Evolutionary conservation across 2,888 invertebrate species (phyloP).

Genomic region (Drosophila rellima): DNA sequence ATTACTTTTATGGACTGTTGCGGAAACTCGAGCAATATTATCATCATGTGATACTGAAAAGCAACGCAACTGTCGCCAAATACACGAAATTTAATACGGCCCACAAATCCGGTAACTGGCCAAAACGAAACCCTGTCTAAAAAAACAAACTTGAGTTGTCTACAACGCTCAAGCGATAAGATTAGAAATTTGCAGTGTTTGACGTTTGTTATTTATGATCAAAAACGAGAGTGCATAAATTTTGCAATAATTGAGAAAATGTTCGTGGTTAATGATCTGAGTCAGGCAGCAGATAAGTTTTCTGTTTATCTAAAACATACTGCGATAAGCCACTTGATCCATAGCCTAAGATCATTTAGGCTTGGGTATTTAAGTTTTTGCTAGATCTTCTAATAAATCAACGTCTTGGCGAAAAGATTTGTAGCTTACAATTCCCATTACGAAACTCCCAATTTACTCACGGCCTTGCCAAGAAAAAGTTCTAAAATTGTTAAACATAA

Average conservation of each 20-base stretch:
- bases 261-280: neutral
- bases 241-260: neutral
- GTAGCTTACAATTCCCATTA: too few species aligned
- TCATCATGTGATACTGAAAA: slow-evolving; percentile 53
- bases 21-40: slow-evolving; percentile 8
- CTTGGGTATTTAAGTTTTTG: neutral
- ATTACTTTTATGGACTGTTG: slow-evolving; percentile 3
- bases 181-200: slow-evolving; percentile 22
- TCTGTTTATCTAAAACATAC: slow-evolving; percentile 6
- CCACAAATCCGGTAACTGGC: slow-evolving; percentile 26
- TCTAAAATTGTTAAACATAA: too few species aligned
- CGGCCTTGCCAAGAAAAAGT: too few species aligned
- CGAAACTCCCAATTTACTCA: too few species aligned
- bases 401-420: too few species aligned
- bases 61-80: slow-evolving; percentile 16
- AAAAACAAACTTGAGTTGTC: slow-evolving; percentile 7
- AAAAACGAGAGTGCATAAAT: neutral
- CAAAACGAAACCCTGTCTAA: slow-evolving; percentile 1
- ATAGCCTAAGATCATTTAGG: neutral
- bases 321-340: neutral
- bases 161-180: slow-evolving; percentile 25
- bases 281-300: neutral
- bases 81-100: slow-evolving; percentile 15
- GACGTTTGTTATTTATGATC: slow-evolving; percentile 12
- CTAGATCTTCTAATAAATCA: neutral